Evolutionary conservation across 1,140 invertebrate genomes (phyloP).

Genomic region (Drosophila dunni): DNA sequence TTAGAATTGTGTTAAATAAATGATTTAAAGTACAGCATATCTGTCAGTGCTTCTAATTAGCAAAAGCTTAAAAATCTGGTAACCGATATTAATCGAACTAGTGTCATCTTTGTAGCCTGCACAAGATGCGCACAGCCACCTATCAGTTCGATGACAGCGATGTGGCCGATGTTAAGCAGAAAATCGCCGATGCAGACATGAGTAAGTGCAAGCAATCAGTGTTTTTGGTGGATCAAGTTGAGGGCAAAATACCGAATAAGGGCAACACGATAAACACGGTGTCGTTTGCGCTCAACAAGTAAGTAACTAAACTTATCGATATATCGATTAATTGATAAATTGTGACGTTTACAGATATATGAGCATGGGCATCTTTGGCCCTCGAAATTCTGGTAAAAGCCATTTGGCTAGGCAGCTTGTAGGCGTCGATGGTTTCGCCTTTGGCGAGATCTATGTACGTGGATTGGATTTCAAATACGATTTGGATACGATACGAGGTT

Average conservation of each 20-base stretch:
- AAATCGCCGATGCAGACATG: slow-evolving; percentile 66
- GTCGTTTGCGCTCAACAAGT: slow-evolving; percentile 75
- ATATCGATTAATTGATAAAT: neutral
- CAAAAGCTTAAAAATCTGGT: neutral
- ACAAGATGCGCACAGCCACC: slow-evolving; percentile 56
- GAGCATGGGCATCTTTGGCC: slow-evolving; percentile 73
- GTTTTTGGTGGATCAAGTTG: slow-evolving; percentile 75
- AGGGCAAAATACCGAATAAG: slow-evolving; percentile 45
- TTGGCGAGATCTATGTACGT: slow-evolving; percentile 75
- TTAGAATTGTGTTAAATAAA: no score
- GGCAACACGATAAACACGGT: slow-evolving; percentile 60
- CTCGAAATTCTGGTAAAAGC: slow-evolving; percentile 62
- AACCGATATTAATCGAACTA: neutral
- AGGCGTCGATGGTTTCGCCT: slow-evolving; percentile 68
- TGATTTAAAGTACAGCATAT: no score
- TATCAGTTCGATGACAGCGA: slow-evolving; percentile 73
- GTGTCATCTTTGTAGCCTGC: slow-evolving; percentile 39
- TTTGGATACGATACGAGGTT: slow-evolving; percentile 51
- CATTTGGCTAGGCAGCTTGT: slow-evolving; percentile 67
- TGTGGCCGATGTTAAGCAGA: slow-evolving; percentile 72
- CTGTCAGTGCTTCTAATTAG: neutral
- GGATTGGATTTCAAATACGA: slow-evolving; percentile 74
- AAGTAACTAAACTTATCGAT: slow-evolving; percentile 10
- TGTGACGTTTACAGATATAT: slow-evolving; percentile 48
- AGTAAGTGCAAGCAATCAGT: slow-evolving; percentile 64